A percentile compares a stretch with the other conserved stretches of the same genome.
Conservation (phyloP, 2,113 vertebrate genomes). For the Lepus europaeus region DNA sequence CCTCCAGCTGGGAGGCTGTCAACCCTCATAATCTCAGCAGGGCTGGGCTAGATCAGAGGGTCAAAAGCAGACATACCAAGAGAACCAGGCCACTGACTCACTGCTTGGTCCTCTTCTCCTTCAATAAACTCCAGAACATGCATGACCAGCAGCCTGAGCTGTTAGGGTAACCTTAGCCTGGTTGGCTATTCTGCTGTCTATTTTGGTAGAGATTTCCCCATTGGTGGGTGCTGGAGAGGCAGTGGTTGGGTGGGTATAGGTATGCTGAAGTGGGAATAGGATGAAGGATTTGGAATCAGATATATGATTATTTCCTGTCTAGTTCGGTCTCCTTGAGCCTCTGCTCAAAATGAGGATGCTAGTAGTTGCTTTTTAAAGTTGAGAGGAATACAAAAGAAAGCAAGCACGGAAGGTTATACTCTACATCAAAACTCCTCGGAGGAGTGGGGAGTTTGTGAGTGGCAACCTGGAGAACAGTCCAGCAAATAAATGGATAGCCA, state of each 20-base stretch:
- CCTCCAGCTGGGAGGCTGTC: conserved; percentile 55
- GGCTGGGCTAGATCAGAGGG: conserved; percentile 27
- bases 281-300: neutral
- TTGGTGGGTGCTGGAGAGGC: neutral
- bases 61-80: conserved; percentile 14
- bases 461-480: neutral
- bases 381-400: conserved; percentile 21
- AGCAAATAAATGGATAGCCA: neutral
- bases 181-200: neutral
- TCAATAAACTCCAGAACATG: neutral
- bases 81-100: conserved; percentile 51
- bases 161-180: neutral
- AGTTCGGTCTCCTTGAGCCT: neutral
- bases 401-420: neutral
- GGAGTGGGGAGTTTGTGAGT: neutral
- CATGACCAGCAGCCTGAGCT: neutral
- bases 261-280: neutral
- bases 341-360: neutral
- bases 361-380: neutral
- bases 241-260: neutral
- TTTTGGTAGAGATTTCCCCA: neutral
- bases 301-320: neutral
- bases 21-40: conserved; percentile 12
- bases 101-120: conserved; percentile 47
- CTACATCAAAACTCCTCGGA: neutral